Conservation (phyloP, 2,888 invertebrate species). For the Elegia similella region DNA sequence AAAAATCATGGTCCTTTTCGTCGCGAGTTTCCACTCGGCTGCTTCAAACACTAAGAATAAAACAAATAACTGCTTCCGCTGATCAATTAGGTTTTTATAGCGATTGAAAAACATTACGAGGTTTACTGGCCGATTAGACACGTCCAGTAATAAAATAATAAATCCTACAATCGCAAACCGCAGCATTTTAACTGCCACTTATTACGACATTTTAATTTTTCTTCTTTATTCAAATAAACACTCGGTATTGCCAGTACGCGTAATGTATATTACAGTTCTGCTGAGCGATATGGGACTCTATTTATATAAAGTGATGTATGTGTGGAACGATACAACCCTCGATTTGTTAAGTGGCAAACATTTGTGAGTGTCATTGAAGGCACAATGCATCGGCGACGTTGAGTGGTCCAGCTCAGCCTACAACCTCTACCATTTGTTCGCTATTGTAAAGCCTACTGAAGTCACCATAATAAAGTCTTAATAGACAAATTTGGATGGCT, state of each 20-base stretch:
- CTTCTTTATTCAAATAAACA: slow-evolving; percentile 18
- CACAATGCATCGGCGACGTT: slow-evolving; percentile 58
- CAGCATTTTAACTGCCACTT: slow-evolving; percentile 29
- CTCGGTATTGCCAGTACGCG: neutral
- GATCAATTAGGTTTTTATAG: slow-evolving; percentile 68
- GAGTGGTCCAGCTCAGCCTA: slow-evolving; percentile 47
- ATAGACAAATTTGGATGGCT: neutral
- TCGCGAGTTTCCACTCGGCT: slow-evolving; percentile 36
- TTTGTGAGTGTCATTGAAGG: slow-evolving; percentile 64
- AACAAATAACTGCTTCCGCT: slow-evolving; percentile 63
- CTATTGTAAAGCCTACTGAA: slow-evolving; percentile 18
- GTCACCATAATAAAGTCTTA: neutral
- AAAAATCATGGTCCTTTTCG: slow-evolving; percentile 31
- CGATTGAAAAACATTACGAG: slow-evolving; percentile 50
- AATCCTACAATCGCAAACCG: slow-evolving; percentile 42
- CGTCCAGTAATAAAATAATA: slow-evolving; percentile 52
- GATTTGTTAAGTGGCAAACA: slow-evolving; percentile 64
- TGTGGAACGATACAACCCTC: slow-evolving; percentile 31
- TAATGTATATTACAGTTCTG: slow-evolving; percentile 11
- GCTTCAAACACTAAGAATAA: slow-evolving; percentile 43
- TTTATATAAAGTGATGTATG: slow-evolving; percentile 28
- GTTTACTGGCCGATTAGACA: slow-evolving; percentile 65
- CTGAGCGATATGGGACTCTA: slow-evolving; percentile 21
- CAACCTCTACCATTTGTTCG: slow-evolving; percentile 43
- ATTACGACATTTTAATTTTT: slow-evolving; percentile 18